phyloP scores from a whole-genome alignment of 2,797 vertebrate genomes.

The Fratercula arctica region DNA sequence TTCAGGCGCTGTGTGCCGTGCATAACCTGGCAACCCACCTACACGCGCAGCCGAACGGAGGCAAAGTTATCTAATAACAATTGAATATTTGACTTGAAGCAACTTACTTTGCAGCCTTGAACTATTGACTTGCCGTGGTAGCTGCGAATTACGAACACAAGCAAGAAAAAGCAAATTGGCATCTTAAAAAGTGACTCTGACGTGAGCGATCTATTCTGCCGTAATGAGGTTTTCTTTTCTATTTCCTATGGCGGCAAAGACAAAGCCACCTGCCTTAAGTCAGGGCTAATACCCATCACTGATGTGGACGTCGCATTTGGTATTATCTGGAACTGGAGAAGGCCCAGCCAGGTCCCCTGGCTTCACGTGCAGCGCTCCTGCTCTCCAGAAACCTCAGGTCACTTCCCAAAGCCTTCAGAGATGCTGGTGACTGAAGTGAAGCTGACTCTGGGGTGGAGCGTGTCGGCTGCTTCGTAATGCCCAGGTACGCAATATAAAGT shows the following conservation, averaged over 20 bases:
- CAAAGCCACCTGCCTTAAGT: not conserved
- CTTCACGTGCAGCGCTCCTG: rapidly evolving
- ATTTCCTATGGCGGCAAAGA: not conserved
- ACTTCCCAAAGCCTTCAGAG: not conserved
- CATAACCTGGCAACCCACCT: conserved; percentile 32
- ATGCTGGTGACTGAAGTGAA: not conserved
- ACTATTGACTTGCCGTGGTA: not conserved
- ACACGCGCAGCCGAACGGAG: not conserved
- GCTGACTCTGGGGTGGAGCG: rapidly evolving
- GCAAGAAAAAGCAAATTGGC: not conserved
- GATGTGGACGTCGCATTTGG: too few species aligned
- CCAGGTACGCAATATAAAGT: rapidly evolving
- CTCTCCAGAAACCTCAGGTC: not conserved
- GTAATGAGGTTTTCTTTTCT: not conserved
- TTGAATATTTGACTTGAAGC: conserved; percentile 21
- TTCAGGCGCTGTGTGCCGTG: not conserved
- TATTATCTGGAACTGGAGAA: not conserved
- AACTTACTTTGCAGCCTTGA: not conserved
- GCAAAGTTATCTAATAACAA: not conserved
- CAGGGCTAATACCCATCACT: not conserved
- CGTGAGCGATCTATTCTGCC: rapidly evolving
- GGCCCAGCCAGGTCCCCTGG: not conserved
- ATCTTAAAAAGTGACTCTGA: not conserved
- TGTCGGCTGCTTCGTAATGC: not conserved
- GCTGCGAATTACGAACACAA: not conserved